Evolutionary conservation across 2,113 vertebrate genomes (phyloP).

Genomic region (Varanus salvator): DNA sequence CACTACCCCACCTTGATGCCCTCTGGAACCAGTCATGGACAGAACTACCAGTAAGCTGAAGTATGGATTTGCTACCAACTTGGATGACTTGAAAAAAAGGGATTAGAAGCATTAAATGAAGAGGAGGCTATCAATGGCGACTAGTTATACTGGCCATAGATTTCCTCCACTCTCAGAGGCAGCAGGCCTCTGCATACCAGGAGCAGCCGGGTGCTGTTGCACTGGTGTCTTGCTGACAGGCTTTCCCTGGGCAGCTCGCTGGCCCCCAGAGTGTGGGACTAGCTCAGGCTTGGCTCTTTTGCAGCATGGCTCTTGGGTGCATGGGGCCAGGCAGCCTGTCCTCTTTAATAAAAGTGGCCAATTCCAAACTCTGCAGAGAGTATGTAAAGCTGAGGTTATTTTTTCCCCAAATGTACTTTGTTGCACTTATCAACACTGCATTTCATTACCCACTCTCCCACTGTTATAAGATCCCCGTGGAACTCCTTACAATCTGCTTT

Average conservation of each 20-base stretch:
- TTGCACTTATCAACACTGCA: conserved; percentile 32
- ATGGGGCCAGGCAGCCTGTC: not conserved
- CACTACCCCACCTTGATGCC: not conserved
- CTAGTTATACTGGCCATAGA: too few relatives aligned
- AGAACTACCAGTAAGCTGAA: not conserved
- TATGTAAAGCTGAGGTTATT: not conserved
- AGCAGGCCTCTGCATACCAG: too few relatives aligned
- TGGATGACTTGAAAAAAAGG: too few relatives aligned
- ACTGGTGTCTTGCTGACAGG: too few relatives aligned
- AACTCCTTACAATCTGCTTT: conserved; percentile 42
- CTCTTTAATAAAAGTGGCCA: conserved; percentile 1
- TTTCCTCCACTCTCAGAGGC: too few relatives aligned
- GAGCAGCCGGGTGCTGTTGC: too few relatives aligned
- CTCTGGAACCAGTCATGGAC: not conserved
- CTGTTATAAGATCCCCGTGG: conserved; percentile 34
- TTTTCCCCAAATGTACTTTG: not conserved
- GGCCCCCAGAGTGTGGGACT: too few relatives aligned
- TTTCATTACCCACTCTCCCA: conserved; percentile 41
- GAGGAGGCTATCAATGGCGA: too few relatives aligned
- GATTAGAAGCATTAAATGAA: too few relatives aligned
- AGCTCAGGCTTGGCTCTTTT: too few relatives aligned
- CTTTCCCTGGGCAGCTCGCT: too few relatives aligned
- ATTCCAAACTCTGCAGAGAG: not conserved
- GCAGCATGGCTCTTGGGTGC: not conserved
- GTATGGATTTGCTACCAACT: too few relatives aligned